Base-by-base conservation (phyloP, 2,888 invertebrate species). In the Idaea straminata region DNA sequence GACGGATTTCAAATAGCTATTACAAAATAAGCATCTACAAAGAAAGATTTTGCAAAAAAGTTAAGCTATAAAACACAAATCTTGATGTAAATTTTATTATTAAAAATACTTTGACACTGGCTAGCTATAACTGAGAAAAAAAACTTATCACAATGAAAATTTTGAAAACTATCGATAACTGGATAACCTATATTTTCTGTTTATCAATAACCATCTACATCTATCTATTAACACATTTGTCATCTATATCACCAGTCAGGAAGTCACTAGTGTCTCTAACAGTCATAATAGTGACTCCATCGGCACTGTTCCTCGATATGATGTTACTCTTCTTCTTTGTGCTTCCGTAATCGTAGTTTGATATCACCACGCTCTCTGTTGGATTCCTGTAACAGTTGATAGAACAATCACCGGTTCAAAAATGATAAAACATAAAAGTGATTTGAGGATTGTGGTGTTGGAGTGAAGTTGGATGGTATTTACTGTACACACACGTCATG, bases 301-400 rank as follows among this genome's bases (percentile, higher is more conserved):
- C 92, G 1, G 87, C 72, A 61, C 87, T 92, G 75, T 87, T 88
- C 71, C 90, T 79, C 0, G 89, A 83, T 69, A 91, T 86, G 58
- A 91, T 83, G 75, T 89, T 88, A 73, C 80, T 88, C 67, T 91
- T 92, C 82, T 93, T 92, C 80, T 92, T 93, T 74, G 87, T 85
- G 78, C 86, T 89, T 79, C 91, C 89, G 77, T 89, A 91, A 69
- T 93, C 93, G 85, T 91, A 92, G 82, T 92, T 92, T 59, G 93
- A 91, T 74, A 92, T 91, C 72, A 93, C 93, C 65, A 93, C 89
- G 74, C 91, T 92, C 76, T 92, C 92, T 84, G 92, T 90, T 35
- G 89, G 87, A 69, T 92, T 92, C 84, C 92, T 92, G 89, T 63
- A 85, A 86, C 74, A 75, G 83, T 84, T 84, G 79, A 81, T 79